phyloP scores from a whole-genome alignment of 2,888 invertebrate genomes.

The Gastracanthus pulcherrimus region DNA sequence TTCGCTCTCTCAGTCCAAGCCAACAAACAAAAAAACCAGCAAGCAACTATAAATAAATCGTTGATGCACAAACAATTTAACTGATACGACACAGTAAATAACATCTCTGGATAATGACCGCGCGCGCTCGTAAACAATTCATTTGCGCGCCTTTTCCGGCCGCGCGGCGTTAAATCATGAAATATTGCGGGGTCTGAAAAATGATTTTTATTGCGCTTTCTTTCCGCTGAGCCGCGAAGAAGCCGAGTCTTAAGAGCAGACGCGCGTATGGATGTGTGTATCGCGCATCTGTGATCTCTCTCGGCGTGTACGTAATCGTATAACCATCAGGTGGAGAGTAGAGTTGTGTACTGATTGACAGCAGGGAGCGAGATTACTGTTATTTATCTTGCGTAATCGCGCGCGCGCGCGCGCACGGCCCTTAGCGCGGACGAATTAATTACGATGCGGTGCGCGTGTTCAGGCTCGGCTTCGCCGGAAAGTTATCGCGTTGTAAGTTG shows the following conservation, averaged over 20 bases:
- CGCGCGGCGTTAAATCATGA: constrained; percentile 23
- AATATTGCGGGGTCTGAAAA: constrained; percentile 27
- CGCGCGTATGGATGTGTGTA: too few relatives aligned
- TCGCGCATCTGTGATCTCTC: too few relatives aligned
- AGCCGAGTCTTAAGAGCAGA: too few relatives aligned
- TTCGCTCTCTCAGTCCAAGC: not conserved
- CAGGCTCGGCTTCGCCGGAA: too few relatives aligned
- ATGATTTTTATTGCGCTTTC: constrained; percentile 26
- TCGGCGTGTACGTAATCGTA: too few relatives aligned
- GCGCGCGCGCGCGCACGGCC: constrained; percentile 13
- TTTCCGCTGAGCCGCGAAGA: not conserved
- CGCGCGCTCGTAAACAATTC: constrained; percentile 5
- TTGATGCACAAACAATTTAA: not conserved
- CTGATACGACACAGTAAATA: not conserved
- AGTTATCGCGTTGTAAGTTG: too few relatives aligned
- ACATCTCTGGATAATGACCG: not conserved
- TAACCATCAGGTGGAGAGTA: not conserved
- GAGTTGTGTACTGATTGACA: constrained; percentile 25
- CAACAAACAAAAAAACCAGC: not conserved
- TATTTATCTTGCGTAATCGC: constrained; percentile 43
- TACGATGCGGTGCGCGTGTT: constrained; percentile 16
- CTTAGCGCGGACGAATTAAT: constrained; percentile 43
- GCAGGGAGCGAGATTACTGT: constrained; percentile 27
- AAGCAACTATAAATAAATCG: not conserved
- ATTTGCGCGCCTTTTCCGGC: not conserved